A percentile compares a stretch with the other conserved stretches of the same genome.
These are phyloP conservation scores for Brachyistius frenatus DNA, from an alignment of 2,113 vertebrate genomes.

Conservation along the genomic window DNA sequence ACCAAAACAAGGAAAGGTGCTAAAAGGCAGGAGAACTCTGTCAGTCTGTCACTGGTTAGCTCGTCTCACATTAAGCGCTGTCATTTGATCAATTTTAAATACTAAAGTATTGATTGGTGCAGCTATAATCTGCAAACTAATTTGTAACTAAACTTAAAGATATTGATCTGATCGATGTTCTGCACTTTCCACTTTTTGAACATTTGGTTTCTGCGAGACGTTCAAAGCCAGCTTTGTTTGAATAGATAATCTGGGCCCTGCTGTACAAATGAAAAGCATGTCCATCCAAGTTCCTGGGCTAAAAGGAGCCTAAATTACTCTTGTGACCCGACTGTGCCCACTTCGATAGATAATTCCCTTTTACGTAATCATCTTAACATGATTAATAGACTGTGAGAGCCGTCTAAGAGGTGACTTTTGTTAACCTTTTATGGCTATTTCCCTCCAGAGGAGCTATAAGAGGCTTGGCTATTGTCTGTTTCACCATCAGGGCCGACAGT, in stretches of 20 bases:
- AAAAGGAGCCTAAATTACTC: constrained; percentile 63
- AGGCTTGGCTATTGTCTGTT: constrained; percentile 69
- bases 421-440: constrained; percentile 75
- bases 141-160: not conserved
- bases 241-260: constrained; percentile 33
- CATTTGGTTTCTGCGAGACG: constrained; percentile 11
- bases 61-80: not conserved
- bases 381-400: constrained; percentile 75
- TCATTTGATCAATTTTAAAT: not conserved
- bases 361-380: constrained; percentile 77
- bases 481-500: constrained; percentile 46
- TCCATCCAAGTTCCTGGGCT: constrained; percentile 36
- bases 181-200: constrained; percentile 14
- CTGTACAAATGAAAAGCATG: constrained; percentile 49
- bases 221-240: constrained; percentile 44
- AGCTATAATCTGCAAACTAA: not conserved
- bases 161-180: not conserved
- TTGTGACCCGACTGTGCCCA: constrained; percentile 54
- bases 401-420: constrained; percentile 73
- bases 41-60: not conserved
- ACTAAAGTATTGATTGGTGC: not conserved
- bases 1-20: too few relatives aligned
- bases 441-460: constrained; percentile 63
- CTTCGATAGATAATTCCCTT: constrained; percentile 69
- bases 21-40: not conserved